Evolutionary conservation across 2,113 vertebrate genomes (phyloP), one percentile per base, ranked within the genome.

Genomic region (Lipophrys pholis): DNA sequence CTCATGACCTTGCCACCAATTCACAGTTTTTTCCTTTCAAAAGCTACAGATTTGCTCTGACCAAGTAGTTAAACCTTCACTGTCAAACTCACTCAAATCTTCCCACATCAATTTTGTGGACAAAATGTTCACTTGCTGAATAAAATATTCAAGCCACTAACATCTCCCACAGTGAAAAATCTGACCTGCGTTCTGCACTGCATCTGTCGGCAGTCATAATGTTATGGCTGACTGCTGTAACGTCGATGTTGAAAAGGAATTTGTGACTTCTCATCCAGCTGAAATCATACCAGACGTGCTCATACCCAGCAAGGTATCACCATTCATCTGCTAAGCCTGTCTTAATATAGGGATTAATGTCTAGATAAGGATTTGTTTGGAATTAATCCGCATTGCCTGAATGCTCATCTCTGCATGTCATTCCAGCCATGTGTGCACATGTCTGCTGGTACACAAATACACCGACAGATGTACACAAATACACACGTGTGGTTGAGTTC

Each of bases 331-430:
- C 63, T 80, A 85, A 89, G 60, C 84, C 55, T 50, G 45, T 84
- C 62, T 85, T 78, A 80, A 84, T 67, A 64, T 53, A 16, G 55
- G 76, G 75, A 88, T 91, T 90, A 83, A 73, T 80, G 78, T 88
- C 69, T 21, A 12, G 56, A 88, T 80, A 55, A 74, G 71, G 82
- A 86, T 87, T 88, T 85, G 76, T 78, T 66, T 30, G 59, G 58
- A 68, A 54, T 86, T 86, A 79, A 52, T 58, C 78, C 7, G 3
- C 62, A 43, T 42, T 76, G 62, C 64, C 58, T 60, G 43, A 67
- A 81, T 84, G 78, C 62, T 84, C 79, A 72, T 87, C 76, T 69
- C 68, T 75, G 17, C 35, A 57, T 79, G 76, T 71, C 64, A 81
- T 74, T 9, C 49, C 73, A 46, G 11, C 48, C 57, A 45, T 58